phyloP scores from a whole-genome alignment of 2,888 invertebrate species.

The Trichacis sp. region DNA sequence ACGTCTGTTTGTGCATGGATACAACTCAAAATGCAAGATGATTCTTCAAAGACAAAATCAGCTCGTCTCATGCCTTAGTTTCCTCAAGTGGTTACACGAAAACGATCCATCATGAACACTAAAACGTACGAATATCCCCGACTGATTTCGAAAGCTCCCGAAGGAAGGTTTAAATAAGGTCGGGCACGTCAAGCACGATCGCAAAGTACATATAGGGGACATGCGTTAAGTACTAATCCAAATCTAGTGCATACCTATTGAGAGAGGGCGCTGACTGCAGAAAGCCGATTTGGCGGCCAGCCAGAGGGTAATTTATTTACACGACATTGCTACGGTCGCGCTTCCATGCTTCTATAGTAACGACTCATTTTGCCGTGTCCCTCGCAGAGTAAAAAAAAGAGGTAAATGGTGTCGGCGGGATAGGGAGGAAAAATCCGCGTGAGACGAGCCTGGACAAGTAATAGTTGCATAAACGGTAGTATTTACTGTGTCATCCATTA shows the following conservation, averaged over 20 bases:
- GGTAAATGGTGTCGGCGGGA: not conserved
- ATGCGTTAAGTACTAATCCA: slow-evolving; percentile 11
- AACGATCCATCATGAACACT: too few species aligned
- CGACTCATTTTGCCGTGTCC: slow-evolving; percentile 36
- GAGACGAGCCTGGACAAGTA: slow-evolving; percentile 10
- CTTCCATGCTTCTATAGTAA: slow-evolving; percentile 32
- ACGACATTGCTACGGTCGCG: slow-evolving; percentile 31
- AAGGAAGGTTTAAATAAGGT: slow-evolving; percentile 29
- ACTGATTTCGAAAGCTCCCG: not conserved
- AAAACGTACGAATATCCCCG: too few species aligned
- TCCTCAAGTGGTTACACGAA: too few species aligned
- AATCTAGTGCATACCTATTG: slow-evolving; percentile 19
- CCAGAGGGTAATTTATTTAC: slow-evolving; percentile 47
- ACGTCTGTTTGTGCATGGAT: too few species aligned
- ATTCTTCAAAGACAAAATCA: too few species aligned
- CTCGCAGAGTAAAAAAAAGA: slow-evolving; percentile 20
- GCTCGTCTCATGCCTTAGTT: too few species aligned
- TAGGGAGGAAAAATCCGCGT: slow-evolving; percentile 1
- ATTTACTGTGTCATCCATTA: slow-evolving; percentile 22
- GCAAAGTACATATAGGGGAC: not conserved
- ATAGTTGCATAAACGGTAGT: slow-evolving; percentile 12
- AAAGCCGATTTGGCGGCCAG: slow-evolving; percentile 45
- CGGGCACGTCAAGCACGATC: not conserved
- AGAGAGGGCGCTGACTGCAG: slow-evolving; percentile 38
- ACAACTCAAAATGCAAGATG: too few species aligned